phyloP scores from a whole-genome alignment of 2,797 vertebrate genomes.

The Heteromormyrus szaboi region DNA sequence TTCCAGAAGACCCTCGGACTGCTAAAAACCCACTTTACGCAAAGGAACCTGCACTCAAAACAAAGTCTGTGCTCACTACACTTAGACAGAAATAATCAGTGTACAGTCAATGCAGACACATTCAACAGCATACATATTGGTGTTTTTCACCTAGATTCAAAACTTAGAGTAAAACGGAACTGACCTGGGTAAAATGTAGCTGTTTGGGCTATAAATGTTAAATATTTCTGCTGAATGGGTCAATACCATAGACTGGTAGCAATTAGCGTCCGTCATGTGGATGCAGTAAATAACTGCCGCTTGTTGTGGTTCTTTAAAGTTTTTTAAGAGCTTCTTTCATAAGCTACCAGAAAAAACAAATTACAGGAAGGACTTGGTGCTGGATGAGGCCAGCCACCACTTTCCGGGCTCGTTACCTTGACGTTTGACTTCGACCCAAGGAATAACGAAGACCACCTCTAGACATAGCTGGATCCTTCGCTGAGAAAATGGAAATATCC shows the following conservation, averaged over 20 bases:
- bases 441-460: not conserved
- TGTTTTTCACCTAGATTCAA: not conserved
- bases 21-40: not conserved
- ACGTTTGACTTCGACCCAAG: not conserved
- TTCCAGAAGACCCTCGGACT: not conserved
- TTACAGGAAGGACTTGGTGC: not conserved
- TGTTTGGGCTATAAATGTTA: not conserved
- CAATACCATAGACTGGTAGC: not conserved
- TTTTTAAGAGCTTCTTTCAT: not conserved
- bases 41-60: not conserved
- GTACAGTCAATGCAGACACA: not conserved
- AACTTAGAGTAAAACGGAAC: not conserved
- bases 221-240: conserved; percentile 9
- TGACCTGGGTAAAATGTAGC: not conserved
- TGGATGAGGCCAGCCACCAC: not conserved
- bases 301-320: not conserved
- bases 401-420: not conserved
- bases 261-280: not conserved
- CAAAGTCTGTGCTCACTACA: not conserved
- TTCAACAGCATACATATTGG: not conserved
- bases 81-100: not conserved
- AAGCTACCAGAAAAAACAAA: not conserved
- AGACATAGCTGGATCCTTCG: not conserved
- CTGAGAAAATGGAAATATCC: not conserved
- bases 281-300: not conserved